These are phyloP conservation scores for Drosophila miranda DNA, from an alignment of 1,140 invertebrate genomes.

Conservation along the genomic window DNA sequence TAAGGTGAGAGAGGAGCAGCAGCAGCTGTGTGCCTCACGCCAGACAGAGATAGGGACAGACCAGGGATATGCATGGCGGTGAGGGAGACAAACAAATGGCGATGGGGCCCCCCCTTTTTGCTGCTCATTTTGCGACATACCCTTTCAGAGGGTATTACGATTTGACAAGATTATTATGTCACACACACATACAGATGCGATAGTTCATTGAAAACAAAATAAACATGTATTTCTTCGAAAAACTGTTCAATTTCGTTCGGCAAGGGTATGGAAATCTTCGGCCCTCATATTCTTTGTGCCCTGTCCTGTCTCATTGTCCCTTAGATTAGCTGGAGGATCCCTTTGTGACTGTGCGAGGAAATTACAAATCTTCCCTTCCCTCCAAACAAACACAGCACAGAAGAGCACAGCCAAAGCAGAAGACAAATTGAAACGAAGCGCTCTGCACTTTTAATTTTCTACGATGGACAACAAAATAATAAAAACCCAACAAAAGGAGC, in stretches of 20 bases:
- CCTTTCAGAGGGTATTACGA: too few relatives aligned
- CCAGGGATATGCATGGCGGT: background rate
- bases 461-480: slow-evolving; percentile 30
- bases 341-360: slow-evolving; percentile 53
- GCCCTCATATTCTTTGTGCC: slow-evolving; percentile 15
- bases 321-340: slow-evolving; percentile 50
- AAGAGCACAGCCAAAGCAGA: background rate
- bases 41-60: slow-evolving; percentile 18
- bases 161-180: too few relatives aligned
- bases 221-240: too few relatives aligned
- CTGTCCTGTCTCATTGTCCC: slow-evolving; percentile 4
- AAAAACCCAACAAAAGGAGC: slow-evolving; percentile 10
- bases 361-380: slow-evolving; percentile 54
- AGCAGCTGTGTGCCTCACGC: slow-evolving; percentile 39
- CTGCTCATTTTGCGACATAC: too few relatives aligned
- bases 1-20: slow-evolving; percentile 50
- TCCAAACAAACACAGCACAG: slow-evolving; percentile 45
- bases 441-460: slow-evolving; percentile 62
- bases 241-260: too few relatives aligned
- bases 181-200: too few relatives aligned
- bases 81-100: slow-evolving; percentile 31
- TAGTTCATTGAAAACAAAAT: too few relatives aligned
- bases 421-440: slow-evolving; percentile 65
- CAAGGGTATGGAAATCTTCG: slow-evolving; percentile 1
- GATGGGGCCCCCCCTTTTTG: too few relatives aligned